A percentile compares a stretch with the other conserved stretches of the same genome.
Evolutionary conservation across 1,140 invertebrate genomes (phyloP).

Genomic region (Drusus annulatus): DNA sequence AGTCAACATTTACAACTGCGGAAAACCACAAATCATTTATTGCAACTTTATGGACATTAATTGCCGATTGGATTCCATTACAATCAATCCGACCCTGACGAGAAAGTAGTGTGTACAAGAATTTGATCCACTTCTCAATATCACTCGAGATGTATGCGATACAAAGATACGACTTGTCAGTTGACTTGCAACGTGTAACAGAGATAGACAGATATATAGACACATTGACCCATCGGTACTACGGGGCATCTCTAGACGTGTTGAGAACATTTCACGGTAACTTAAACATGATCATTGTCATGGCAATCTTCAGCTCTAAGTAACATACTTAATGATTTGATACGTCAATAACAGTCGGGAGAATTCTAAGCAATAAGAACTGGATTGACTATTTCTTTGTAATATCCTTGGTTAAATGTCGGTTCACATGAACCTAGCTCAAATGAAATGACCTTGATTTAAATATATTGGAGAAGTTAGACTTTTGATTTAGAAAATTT

Average conservation of each 20-base stretch:
- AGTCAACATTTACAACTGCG: not conserved
- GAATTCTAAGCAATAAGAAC: too few relatives aligned
- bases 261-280: slow-evolving; percentile 5
- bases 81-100: not conserved
- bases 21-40: too few relatives aligned
- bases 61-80: not conserved
- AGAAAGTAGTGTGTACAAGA: not conserved
- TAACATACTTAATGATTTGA: not conserved
- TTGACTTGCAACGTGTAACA: not conserved
- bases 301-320: not conserved
- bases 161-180: not conserved
- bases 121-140: slow-evolving; percentile 1
- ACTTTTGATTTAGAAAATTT: too few relatives aligned
- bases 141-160: not conserved
- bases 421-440: too few relatives aligned
- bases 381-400: too few relatives aligned
- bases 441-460: too few relatives aligned
- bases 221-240: too few relatives aligned
- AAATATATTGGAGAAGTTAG: too few relatives aligned
- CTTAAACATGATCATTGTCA: not conserved
- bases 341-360: not conserved
- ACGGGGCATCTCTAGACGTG: not conserved
- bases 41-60: not conserved
- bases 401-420: too few relatives aligned
- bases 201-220: not conserved